Evolutionary conservation across 2,888 invertebrate species (phyloP).

Genomic region (Lagria hirta): DNA sequence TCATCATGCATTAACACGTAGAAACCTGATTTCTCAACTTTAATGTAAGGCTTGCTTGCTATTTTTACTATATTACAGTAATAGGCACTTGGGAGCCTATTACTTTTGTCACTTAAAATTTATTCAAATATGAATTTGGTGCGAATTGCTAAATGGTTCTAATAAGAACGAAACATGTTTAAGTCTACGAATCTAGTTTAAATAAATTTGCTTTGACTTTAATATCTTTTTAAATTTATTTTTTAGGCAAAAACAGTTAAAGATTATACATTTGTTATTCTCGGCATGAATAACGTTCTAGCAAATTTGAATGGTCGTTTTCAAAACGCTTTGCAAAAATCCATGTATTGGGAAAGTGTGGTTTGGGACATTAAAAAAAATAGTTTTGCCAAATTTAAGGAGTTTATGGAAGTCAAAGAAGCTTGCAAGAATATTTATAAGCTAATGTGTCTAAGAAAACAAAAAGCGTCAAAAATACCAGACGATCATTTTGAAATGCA

Average conservation of each 20-base stretch:
- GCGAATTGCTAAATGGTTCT: no score
- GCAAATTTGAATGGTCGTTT: conserved; percentile 61
- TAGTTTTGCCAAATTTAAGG: conserved; percentile 57
- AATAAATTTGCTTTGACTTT: no score
- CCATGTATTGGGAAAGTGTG: conserved; percentile 63
- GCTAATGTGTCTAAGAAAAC: conserved; percentile 62
- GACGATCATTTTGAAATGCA: conserved; percentile 60
- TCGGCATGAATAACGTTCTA: conserved; percentile 63
- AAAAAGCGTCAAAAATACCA: conserved; percentile 44
- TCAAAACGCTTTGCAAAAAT: conserved; percentile 58
- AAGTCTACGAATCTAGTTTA: no score
- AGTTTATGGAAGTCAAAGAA: conserved; percentile 58
- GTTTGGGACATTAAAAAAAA: conserved; percentile 61
- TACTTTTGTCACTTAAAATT: no score
- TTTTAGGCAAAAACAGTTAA: conserved; percentile 57
- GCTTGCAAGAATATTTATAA: conserved; percentile 63
- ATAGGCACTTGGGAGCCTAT: no score
- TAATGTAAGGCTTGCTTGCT: no score
- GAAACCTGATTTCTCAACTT: no score
- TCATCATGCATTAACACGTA: neutral
- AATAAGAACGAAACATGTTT: no score
- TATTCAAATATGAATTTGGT: no score
- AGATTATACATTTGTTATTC: conserved; percentile 61
- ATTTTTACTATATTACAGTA: no score
- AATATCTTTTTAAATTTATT: neutral